phyloP scores from a whole-genome alignment of 2,888 invertebrate species.

The Bellardia pandia region DNA sequence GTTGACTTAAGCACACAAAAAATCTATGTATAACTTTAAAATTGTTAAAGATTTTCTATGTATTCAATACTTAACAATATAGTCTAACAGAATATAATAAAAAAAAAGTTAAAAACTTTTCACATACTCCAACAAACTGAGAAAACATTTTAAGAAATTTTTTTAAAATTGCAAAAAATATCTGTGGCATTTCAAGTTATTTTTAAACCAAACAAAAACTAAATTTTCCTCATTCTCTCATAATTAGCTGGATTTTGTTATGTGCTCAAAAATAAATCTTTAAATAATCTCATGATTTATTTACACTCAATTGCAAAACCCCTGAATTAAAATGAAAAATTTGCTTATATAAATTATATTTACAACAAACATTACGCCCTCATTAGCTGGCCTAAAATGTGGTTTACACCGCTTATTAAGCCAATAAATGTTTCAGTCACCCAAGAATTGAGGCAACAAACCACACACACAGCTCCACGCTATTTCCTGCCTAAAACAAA shows the following conservation, averaged over 20 bases:
- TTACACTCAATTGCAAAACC: neutral
- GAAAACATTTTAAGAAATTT: no score
- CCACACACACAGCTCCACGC: conserved; percentile 19
- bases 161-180: no score
- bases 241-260: neutral
- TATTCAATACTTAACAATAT: no score
- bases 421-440: conserved; percentile 53
- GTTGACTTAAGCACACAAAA: no score
- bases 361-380: neutral
- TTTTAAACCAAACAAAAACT: neutral
- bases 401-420: neutral
- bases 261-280: neutral
- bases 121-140: no score
- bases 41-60: no score
- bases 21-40: no score
- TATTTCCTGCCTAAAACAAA: neutral
- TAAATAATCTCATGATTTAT: neutral
- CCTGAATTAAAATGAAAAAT: conserved; percentile 14
- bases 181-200: neutral
- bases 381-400: conserved; percentile 3
- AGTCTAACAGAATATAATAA: no score
- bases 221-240: neutral
- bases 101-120: no score
- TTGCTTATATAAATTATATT: conserved; percentile 4
- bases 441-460: neutral